Base-by-base conservation (phyloP, 2,797 vertebrate genomes). In the Cossypha polioptera region DNA sequence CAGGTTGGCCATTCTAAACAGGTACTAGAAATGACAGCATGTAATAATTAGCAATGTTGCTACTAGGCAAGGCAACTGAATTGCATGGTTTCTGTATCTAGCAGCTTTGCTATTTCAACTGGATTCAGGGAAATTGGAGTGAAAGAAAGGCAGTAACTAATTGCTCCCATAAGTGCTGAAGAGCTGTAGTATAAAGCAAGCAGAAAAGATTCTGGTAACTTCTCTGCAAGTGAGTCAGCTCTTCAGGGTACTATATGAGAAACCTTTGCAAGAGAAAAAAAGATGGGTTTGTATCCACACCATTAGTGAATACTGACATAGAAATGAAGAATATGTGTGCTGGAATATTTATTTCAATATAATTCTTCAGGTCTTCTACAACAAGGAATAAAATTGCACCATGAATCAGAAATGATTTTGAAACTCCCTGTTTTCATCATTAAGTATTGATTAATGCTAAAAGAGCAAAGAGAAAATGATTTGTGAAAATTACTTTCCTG, bases 371-470 rank as follows among this genome's bases (percentile, higher is more conserved):
- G 15, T 21, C 4, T 67, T 74, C 62, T 71, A 54, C 62, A 90
- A 62, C 58, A 81, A 74, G 15, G 42, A 72, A 69, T 65, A 35
- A 63, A 86, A 75, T 78, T 76, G 10, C 75, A 43, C 17, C 2
- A 4, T 51, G 20, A 82, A 59, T 82, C 61, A 68, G 58, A 89
- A 89, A 76, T 76, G 38, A 63, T 48, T 74, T 73, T 66, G 45
- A 59, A 95, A 71, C 29, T 57, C 10, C 25, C 5, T 62, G 53
- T 80, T 95, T 91, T 94, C 36, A 59, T 91, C 87, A 82, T 66
- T 55, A 92, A 89, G 33, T 91, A 92, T 87, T 86, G 86, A 92
- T 91, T 87, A 88, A 83, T 65, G 28, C 17, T 90, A 51, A 69
- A 88, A 86, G 48, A 94, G 13, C 2, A 48, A 82, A 62, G 43